Evolutionary conservation across 2,797 vertebrate species (phyloP).

Genomic region (Myiothlypis coronata): DNA sequence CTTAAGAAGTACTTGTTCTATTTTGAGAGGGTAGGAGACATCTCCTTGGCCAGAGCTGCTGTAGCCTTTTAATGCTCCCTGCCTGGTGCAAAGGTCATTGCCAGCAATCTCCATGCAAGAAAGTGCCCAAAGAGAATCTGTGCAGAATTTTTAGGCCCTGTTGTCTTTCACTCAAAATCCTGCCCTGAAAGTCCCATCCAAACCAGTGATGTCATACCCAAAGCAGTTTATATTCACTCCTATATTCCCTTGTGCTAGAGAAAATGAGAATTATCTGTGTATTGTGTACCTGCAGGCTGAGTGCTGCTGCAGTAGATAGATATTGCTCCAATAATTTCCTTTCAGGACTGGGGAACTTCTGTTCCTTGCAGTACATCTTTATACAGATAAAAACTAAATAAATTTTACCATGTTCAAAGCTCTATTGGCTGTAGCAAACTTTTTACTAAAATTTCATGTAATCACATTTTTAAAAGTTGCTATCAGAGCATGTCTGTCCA

Average conservation of each 20-base stretch:
- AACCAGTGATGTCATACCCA: not conserved
- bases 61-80: slow-evolving; percentile 66
- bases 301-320: not conserved
- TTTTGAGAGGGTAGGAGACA: slow-evolving; percentile 93
- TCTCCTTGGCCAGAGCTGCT: slow-evolving; percentile 54
- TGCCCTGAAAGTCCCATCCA: not conserved
- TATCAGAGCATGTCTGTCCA: not conserved
- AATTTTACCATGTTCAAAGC: not conserved
- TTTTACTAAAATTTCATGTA: not conserved
- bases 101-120: slow-evolving; percentile 38
- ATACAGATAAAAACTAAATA: not conserved
- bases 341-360: not conserved
- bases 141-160: not conserved
- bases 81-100: slow-evolving; percentile 62
- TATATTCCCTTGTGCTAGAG: not conserved
- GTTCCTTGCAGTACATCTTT: not conserved
- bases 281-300: not conserved
- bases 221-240: not conserved
- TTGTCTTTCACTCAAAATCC: not conserved
- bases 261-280: not conserved
- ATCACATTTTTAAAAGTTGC: not conserved
- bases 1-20: slow-evolving; percentile 99
- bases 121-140: slow-evolving; percentile 9
- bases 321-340: not conserved
- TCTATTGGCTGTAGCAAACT: not conserved